These are phyloP conservation scores for Ectemnius lituratus DNA, from an alignment of 2,888 invertebrate species.

Conservation along the genomic window DNA sequence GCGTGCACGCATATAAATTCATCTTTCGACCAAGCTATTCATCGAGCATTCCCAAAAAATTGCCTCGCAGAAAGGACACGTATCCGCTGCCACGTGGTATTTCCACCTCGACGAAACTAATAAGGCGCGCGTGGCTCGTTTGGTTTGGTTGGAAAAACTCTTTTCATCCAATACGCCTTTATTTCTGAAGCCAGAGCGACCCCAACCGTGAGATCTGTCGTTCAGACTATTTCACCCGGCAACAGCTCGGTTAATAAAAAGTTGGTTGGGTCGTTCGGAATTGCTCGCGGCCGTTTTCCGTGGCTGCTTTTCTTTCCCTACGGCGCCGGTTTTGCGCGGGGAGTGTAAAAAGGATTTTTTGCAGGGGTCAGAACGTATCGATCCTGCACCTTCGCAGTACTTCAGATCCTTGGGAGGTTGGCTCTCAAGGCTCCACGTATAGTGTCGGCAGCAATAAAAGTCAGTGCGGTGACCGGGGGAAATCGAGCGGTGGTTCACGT, in stretches of 20 bases:
- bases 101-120: too few species aligned
- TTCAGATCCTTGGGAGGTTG: constrained; percentile 80
- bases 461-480: constrained; percentile 68
- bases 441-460: constrained; percentile 67
- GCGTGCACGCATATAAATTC: too few species aligned
- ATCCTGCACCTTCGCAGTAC: constrained; percentile 80
- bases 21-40: too few species aligned
- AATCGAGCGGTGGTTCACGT: constrained; percentile 54
- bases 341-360: constrained; percentile 40
- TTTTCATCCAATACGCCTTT: too few species aligned
- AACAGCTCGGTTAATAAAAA: neutral
- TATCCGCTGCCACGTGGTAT: too few species aligned
- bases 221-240: too few species aligned
- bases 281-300: neutral
- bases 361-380: constrained; percentile 80
- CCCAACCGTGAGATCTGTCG: too few species aligned
- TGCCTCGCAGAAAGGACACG: too few species aligned
- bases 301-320: neutral
- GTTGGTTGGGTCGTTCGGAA: neutral
- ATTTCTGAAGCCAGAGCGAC: too few species aligned
- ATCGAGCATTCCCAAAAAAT: too few species aligned
- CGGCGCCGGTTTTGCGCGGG: neutral
- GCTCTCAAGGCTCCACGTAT: constrained; percentile 72
- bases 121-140: too few species aligned
- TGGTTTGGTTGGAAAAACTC: too few species aligned